Percentiles rank a stretch among this genome's conserved stretches.
phyloP scores from a whole-genome alignment of 2,888 invertebrate species.

The Trachelus tabidus region DNA sequence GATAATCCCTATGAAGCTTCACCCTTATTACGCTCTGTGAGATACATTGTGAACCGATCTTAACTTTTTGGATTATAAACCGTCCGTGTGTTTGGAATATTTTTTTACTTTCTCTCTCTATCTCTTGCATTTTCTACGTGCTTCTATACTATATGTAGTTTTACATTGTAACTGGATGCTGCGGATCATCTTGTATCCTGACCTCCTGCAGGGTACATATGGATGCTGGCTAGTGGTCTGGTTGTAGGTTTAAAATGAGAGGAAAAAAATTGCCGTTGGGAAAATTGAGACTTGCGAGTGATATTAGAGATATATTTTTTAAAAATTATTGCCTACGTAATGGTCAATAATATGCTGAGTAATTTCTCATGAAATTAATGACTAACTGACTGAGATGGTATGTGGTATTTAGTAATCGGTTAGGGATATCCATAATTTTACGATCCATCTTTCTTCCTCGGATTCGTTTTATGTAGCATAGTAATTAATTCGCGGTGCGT shows the following conservation, averaged over 20 bases:
- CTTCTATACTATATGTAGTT: background rate
- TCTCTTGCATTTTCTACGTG: background rate
- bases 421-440: background rate
- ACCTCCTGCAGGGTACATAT: background rate
- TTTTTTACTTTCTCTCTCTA: slow-evolving; percentile 28
- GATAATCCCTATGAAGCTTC: slow-evolving; percentile 53
- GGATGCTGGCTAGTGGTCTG: background rate
- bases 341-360: background rate
- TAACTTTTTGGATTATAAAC: slow-evolving; percentile 64
- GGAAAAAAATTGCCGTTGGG: background rate
- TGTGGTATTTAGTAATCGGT: background rate
- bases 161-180: background rate
- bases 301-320: background rate
- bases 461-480: background rate
- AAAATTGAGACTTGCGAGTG: background rate
- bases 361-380: background rate
- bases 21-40: slow-evolving; percentile 62
- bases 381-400: background rate
- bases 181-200: background rate
- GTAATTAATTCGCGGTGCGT: background rate
- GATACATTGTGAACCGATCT: slow-evolving; percentile 57
- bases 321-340: background rate
- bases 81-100: slow-evolving; percentile 29
- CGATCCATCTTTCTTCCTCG: background rate
- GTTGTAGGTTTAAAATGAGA: background rate